Conservation (phyloP, 1,140 invertebrate genomes). For the Drosophila lini region DNA sequence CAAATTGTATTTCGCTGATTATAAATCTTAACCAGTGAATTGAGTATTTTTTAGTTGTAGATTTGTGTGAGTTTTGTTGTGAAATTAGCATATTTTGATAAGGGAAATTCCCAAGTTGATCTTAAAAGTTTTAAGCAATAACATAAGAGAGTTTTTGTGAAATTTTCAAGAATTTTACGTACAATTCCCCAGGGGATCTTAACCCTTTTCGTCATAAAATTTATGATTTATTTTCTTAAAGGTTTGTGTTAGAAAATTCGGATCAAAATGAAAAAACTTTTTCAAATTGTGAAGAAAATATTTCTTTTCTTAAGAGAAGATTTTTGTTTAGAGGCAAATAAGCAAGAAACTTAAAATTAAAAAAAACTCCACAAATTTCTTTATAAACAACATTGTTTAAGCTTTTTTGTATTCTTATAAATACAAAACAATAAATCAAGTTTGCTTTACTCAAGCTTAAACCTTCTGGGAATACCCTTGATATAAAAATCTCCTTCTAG, state of each 20-base stretch:
- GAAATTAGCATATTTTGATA: slow-evolving; percentile 28
- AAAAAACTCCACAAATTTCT: no score
- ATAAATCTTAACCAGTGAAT: slow-evolving; percentile 6
- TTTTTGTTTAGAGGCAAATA: no score
- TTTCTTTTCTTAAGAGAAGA: no score
- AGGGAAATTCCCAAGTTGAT: slow-evolving; percentile 2
- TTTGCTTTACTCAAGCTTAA: not conserved
- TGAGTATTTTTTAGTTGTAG: not conserved
- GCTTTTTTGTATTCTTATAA: not conserved
- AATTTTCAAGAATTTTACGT: not conserved
- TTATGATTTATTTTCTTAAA: not conserved
- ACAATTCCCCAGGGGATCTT: not conserved
- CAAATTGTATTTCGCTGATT: slow-evolving; percentile 20
- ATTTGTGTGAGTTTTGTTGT: not conserved
- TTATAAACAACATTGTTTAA: not conserved
- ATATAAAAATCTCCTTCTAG: slow-evolving; percentile 1
- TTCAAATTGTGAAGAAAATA: no score
- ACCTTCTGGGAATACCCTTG: slow-evolving; percentile 5
- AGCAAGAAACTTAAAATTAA: no score
- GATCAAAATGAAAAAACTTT: no score
- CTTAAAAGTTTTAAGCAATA: not conserved
- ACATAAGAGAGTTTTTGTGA: not conserved
- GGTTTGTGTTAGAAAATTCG: no score
- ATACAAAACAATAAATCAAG: not conserved
- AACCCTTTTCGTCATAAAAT: not conserved